Evolutionary conservation across 2,113 vertebrate genomes (phyloP), one percentile per base, ranked within the genome.

Genomic region (Saiga tatarica): DNA sequence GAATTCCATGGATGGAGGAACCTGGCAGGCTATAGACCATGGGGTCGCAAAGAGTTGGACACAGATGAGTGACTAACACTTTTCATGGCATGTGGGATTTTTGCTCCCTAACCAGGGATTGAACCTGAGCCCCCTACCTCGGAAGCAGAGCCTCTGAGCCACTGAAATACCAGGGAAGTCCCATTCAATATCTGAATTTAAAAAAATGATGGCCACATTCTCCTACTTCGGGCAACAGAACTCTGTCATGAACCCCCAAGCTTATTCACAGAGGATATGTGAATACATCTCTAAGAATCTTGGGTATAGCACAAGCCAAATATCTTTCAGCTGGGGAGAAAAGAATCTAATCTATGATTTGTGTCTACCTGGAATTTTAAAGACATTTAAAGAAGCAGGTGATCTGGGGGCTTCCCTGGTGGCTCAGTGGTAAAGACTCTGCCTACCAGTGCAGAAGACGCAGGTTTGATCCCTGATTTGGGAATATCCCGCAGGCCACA

Each of bases 21-120:
- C 3, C 6, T 64, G 60, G 6, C 0, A 7, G 60, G 60, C 60
- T 33, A 62, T 62, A 64, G 60, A 6, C 14, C 30, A 16, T 0
- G 30, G 14, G 6, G 30, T 33, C 0, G 15, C 30, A 64, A 64
- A 64, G 60, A 64, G 60, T 64, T 0, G 6, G 60, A 33, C 30
- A 64, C 60, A 64, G 30, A 33, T 64, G 14, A 33, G 60, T 7
- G 60, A 64, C 60, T 64, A 16, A 64, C 30, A 33, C 60, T 16
- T 33, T 64, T 64, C 60, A 8, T 64, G 28, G 60, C 30, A 64
- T 33, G 30, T 33, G 60, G 28, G 30, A 64, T 64, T 33, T 14
- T 33, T 64, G 60, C 60, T 64, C 60, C 60, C 30, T 64, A 64
- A 64, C 14, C 60, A 33, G 30, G 14, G 60, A 64, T 17, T 64